Conservation (phyloP, 1,140 invertebrate genomes). For the Metopolophium dirhodum region DNA sequence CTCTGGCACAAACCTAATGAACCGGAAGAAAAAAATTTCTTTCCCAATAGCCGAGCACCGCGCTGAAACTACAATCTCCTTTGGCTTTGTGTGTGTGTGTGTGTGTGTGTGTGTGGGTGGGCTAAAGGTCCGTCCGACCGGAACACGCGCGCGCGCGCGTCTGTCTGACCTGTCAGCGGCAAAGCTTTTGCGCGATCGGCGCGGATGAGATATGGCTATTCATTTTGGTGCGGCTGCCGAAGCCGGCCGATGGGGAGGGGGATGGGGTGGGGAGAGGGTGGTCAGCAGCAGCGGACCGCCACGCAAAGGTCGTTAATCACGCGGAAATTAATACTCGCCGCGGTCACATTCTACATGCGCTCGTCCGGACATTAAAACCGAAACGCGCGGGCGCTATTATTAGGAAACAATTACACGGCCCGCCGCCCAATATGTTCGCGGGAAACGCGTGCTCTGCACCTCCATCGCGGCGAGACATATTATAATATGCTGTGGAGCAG, state of each 20-base stretch:
- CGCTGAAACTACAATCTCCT: not conserved
- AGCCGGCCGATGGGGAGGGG: not conserved
- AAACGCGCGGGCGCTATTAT: conserved; percentile 14
- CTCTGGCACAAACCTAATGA: not conserved
- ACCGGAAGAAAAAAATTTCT: not conserved
- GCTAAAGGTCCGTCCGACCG: not conserved
- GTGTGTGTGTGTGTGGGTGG: too few species aligned
- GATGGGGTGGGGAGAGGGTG: too few species aligned
- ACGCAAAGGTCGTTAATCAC: conserved; percentile 51
- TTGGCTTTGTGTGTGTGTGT: too few species aligned
- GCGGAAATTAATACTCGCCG: conserved; percentile 48
- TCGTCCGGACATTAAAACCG: conserved; percentile 22
- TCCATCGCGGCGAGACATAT: not conserved
- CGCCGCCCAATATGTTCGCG: not conserved
- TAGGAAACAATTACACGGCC: conserved; percentile 41
- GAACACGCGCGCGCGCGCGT: not conserved
- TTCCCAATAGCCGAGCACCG: not conserved
- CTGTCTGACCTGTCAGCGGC: conserved; percentile 39
- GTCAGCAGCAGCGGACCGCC: not conserved
- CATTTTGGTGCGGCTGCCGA: not conserved
- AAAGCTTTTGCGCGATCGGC: conserved; percentile 28
- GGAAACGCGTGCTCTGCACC: not conserved
- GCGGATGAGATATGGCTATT: conserved; percentile 4
- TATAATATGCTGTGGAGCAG: too few species aligned
- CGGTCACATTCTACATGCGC: not conserved